Base-by-base conservation (phyloP, 2,113 vertebrate species). In the Steatornis caripensis region DNA sequence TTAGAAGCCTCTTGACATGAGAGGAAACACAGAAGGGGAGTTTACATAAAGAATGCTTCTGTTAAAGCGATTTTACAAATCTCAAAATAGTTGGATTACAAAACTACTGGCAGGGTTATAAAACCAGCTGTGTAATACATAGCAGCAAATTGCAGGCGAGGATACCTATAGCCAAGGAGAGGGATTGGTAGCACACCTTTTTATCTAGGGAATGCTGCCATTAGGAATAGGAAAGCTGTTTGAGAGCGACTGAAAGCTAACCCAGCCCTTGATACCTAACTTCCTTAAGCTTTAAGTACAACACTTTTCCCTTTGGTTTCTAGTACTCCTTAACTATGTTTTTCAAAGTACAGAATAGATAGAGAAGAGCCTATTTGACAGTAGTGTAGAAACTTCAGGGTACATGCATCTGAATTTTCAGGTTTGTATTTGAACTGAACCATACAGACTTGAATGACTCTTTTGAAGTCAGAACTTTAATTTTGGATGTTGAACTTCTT, bases 151-250 rank as follows among this genome's bases (percentile, higher is more conserved):
- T n/a, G 9, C 43, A 19, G 36, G 14, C 57, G n/a, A 37, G 32
- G 45, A 27, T 32, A 29, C 37, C 23, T 53, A 2, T 12, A 36
- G 3, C 4, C 0, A 0, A 60, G 39, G 49, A 80, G 19, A 29
- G 24, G 15, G 16, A 15, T 10, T 48, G 9, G 21, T 32, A 34
- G 1, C 7, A 5, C 66, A 43, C 8, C 12, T 6, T 46, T 78
- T 43, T 61, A 58, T 34, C 9, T 61, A 29, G 24, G 21, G 43
- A 80, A 12, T 29, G 19, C 26, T 43, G 32, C 24, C 3, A 2
- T 51, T 39, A 60, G 32, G 30, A 64, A 32, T 19, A 48, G 24
- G 39, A 71, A 64, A 22, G 20, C 10, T 71, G 7, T 53, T 80
- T 45, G 61, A 53, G n/a, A 43, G 34, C 1, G 5, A 39, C 10